A percentile compares a stretch with the other conserved stretches of the same genome.
Conservation (phyloP, 37 sponge, comb jelly and placozoan species). For the Tethya wilhelma region DNA sequence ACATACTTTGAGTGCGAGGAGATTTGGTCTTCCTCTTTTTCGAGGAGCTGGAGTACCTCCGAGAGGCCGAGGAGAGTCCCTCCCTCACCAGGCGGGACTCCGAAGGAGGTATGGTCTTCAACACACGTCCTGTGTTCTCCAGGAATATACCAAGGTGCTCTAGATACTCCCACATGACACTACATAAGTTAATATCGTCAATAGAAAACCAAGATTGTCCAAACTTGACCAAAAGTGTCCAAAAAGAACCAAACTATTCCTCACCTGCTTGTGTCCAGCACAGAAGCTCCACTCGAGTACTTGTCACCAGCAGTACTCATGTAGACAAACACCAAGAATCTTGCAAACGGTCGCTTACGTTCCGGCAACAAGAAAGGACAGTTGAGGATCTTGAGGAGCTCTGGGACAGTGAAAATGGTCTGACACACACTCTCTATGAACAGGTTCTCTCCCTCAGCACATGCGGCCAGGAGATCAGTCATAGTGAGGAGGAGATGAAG, state of each 20-base stretch:
- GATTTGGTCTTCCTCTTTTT: not conserved
- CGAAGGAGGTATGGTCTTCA: constrained; percentile 10
- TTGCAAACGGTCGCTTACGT: constrained; percentile 69
- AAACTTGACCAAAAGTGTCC: not conserved
- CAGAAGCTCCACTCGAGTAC: constrained; percentile 26
- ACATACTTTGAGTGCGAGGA: not conserved
- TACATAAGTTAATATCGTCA: too few species aligned
- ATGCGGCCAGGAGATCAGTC: constrained; percentile 79
- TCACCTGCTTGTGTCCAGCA: constrained; percentile 37
- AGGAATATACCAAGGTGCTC: constrained; percentile 4
- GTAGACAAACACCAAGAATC: constrained; percentile 79
- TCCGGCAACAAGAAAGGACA: constrained; percentile 14
- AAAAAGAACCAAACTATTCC: too few species aligned
- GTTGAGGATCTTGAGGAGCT: constrained; percentile 27
- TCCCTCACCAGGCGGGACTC: not conserved
- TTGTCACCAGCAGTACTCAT: constrained; percentile 59
- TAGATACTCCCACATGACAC: constrained; percentile 43
- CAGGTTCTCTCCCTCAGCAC: constrained; percentile 74
- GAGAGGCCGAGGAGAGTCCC: constrained; percentile 6
- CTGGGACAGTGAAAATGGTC: constrained; percentile 30
- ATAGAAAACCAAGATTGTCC: not conserved
- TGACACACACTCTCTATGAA: constrained; percentile 86
- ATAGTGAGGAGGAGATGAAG: constrained; percentile 41
- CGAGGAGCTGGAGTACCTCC: not conserved
- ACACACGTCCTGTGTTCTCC: not conserved